Evolutionary conservation across 1,140 invertebrate genomes (phyloP).

Genomic region (Sitobion miscanthi): DNA sequence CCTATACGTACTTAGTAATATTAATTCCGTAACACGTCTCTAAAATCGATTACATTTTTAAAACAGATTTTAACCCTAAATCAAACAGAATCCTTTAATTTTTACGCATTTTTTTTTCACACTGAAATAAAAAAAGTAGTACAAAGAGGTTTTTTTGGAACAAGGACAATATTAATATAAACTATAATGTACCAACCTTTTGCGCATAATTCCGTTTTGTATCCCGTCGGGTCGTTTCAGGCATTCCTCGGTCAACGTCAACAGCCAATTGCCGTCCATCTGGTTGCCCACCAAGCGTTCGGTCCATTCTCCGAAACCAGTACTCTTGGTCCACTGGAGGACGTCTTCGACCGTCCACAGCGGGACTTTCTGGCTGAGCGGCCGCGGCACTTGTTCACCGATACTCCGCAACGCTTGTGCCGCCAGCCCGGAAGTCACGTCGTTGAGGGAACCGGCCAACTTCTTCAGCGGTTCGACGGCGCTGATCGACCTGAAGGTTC

Average conservation of each 20-base stretch:
- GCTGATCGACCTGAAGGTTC: slow-evolving; percentile 93
- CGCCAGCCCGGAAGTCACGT: slow-evolving; percentile 96
- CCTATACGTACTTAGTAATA: no score
- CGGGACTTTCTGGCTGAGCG: slow-evolving; percentile 96
- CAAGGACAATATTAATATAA: no score
- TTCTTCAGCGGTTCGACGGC: slow-evolving; percentile 94
- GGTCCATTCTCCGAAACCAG: slow-evolving; percentile 87
- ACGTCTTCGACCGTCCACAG: slow-evolving; percentile 97
- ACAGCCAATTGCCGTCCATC: slow-evolving; percentile 94
- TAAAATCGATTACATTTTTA: not conserved
- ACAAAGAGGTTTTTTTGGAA: not conserved
- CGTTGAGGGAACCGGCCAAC: slow-evolving; percentile 96
- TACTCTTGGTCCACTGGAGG: slow-evolving; percentile 95
- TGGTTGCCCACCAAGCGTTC: slow-evolving; percentile 85
- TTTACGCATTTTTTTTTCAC: not conserved
- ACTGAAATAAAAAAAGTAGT: not conserved
- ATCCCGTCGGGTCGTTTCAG: slow-evolving; percentile 91
- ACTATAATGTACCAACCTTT: slow-evolving; percentile 68
- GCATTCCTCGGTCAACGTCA: slow-evolving; percentile 92
- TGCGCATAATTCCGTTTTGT: slow-evolving; percentile 88
- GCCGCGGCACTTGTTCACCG: slow-evolving; percentile 96
- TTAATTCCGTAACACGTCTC: no score
- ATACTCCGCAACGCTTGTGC: slow-evolving; percentile 93
- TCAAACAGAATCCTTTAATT: not conserved
- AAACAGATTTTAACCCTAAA: not conserved